Conservation (phyloP, 2,888 invertebrate genomes). For the Acanthosepion lycidas region DNA sequence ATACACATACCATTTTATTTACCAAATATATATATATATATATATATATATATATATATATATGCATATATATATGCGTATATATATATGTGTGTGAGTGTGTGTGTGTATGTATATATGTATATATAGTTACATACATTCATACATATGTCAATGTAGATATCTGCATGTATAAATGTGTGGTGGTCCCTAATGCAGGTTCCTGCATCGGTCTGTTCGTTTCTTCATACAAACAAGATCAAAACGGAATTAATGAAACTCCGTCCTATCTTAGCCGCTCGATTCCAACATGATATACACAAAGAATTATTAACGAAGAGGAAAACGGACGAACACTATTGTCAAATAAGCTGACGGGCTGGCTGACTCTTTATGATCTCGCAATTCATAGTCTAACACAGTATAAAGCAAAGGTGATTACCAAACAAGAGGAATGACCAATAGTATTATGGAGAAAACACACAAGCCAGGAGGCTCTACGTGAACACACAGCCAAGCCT, state of each 20-base stretch:
- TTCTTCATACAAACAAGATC: neutral
- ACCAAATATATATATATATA: neutral
- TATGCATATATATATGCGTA: neutral
- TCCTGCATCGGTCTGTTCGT: neutral
- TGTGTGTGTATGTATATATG: neutral
- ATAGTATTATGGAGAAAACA: constrained; percentile 13
- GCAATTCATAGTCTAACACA: constrained; percentile 9
- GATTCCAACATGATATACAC: neutral
- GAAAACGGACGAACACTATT: neutral
- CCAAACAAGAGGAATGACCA: constrained; percentile 20
- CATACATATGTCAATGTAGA: neutral
- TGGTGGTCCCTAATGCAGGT: neutral
- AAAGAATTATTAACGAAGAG: constrained; percentile 21
- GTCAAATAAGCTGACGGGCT: neutral
- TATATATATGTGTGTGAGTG: neutral
- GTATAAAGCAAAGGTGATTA: constrained; percentile 4
- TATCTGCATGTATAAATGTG: neutral
- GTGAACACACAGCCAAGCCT: neutral
- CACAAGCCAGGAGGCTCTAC: neutral
- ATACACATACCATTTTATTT: too few species aligned
- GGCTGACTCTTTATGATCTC: constrained; percentile 18
- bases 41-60: too few species aligned
- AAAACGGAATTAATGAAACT: neutral
- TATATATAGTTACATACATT: neutral
- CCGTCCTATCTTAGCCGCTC: neutral